Conservation (phyloP, 2,113 vertebrate genomes). For the Merops nubicus region DNA sequence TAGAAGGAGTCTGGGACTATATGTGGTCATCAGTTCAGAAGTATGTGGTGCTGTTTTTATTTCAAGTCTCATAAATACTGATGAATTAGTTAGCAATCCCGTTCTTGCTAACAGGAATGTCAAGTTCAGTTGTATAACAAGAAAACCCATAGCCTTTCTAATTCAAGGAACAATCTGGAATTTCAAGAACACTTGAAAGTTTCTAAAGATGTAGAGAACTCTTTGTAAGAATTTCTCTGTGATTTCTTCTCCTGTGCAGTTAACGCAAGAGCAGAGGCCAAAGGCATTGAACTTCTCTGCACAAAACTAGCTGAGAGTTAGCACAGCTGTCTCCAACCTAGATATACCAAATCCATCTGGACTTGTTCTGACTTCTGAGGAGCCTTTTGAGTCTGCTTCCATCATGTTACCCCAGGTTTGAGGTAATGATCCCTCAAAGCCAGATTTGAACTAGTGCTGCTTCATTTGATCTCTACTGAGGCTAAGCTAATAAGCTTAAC, state of each 20-base stretch:
- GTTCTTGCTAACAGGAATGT: background rate
- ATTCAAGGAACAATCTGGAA: background rate
- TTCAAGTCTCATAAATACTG: background rate
- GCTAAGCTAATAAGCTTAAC: background rate
- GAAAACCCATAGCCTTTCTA: background rate
- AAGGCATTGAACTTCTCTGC: background rate
- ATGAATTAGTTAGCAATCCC: background rate
- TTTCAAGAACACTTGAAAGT: background rate
- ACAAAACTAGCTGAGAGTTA: background rate
- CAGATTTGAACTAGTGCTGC: background rate
- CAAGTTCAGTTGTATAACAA: background rate
- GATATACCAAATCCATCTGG: rapidly evolving
- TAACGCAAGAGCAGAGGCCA: background rate
- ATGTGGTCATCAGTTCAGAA: background rate
- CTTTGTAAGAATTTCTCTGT: background rate
- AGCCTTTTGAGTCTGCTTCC: background rate
- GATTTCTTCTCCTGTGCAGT: background rate
- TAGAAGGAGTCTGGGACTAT: background rate
- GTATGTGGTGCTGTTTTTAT: background rate
- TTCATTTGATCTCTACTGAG: background rate
- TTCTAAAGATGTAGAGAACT: background rate
- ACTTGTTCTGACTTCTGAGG: background rate
- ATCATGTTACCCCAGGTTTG: background rate
- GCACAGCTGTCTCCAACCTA: background rate
- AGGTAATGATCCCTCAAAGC: background rate